Conservation (phyloP, 2,797 vertebrate genomes). For the Paratrypauchen microcephalus region DNA sequence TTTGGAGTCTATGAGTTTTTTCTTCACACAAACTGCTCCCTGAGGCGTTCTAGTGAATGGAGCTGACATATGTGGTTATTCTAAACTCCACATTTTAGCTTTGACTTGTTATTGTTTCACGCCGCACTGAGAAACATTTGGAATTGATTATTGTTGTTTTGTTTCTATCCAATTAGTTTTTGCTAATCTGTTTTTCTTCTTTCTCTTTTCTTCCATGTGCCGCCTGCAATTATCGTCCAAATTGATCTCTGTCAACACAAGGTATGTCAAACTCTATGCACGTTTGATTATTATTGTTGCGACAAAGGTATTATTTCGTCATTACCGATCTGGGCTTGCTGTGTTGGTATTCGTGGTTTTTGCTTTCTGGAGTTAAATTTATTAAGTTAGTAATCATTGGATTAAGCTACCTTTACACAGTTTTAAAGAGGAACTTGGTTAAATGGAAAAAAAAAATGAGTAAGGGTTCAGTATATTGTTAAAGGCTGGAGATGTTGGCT, state of each 20-base stretch:
- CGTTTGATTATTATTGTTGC: not conserved
- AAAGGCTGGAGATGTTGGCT: no score
- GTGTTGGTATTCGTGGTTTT: slow-evolving; percentile 6
- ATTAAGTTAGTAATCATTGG: not conserved
- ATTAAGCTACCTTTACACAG: not conserved
- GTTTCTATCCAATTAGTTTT: slow-evolving; percentile 24
- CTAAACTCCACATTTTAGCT: slow-evolving; percentile 45
- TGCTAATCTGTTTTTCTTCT: slow-evolving; percentile 32
- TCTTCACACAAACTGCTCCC: slow-evolving; percentile 51
- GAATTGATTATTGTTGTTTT: slow-evolving; percentile 21
- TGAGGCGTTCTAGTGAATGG: slow-evolving; percentile 43
- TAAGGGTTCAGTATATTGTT: no score
- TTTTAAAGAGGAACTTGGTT: not conserved
- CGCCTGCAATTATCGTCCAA: slow-evolving; percentile 14
- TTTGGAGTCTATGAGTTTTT: slow-evolving; percentile 53
- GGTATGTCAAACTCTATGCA: slow-evolving; percentile 53
- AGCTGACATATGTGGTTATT: slow-evolving; percentile 57
- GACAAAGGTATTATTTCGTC: not conserved
- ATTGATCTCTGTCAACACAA: slow-evolving; percentile 35
- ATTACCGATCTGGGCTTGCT: slow-evolving; percentile 5
- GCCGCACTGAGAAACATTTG: slow-evolving; percentile 14
- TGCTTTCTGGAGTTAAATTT: not conserved
- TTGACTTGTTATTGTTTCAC: slow-evolving; percentile 31
- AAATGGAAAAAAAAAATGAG: not conserved
- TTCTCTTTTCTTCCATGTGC: slow-evolving; percentile 42